These are phyloP conservation scores for Drosophila equinoxialis DNA, from an alignment of 1,140 invertebrate species.

Conservation along the genomic window DNA sequence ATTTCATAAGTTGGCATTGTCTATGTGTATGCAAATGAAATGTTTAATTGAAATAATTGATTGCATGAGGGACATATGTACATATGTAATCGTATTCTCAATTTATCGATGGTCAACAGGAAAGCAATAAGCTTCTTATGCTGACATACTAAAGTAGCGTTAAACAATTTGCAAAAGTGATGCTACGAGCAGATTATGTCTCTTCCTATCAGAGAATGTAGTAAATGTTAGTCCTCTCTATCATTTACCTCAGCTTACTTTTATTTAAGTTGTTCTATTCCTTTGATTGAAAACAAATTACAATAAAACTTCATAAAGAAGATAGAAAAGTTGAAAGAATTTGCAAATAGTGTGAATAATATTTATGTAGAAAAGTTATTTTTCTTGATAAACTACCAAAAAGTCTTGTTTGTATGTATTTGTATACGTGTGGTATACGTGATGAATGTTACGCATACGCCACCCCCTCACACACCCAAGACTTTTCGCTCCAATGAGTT, in stretches of 20 bases:
- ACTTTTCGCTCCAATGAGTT: constrained; percentile 33
- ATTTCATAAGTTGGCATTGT: not conserved
- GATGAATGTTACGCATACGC: constrained; percentile 57
- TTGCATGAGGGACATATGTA: too few species aligned
- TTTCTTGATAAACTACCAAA: not conserved
- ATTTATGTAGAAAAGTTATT: not conserved
- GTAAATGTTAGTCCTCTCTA: not conserved
- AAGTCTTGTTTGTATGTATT: not conserved
- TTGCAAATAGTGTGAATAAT: not conserved
- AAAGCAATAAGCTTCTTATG: constrained; percentile 7
- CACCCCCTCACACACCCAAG: constrained; percentile 18
- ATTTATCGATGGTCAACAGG: not conserved
- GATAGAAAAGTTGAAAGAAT: not conserved
- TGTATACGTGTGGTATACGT: constrained; percentile 50
- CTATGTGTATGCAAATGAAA: too few species aligned
- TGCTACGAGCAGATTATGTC: not conserved
- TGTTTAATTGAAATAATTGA: not conserved
- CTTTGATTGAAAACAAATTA: not conserved
- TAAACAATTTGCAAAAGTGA: not conserved
- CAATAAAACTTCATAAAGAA: not conserved
- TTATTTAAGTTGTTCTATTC: not conserved
- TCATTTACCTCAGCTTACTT: not conserved
- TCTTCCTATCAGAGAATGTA: not conserved
- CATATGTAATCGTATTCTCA: constrained; percentile 1
- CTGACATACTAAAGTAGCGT: not conserved